Evolutionary conservation across 2,797 vertebrate genomes (phyloP).

Genomic region (Antennarius maculatus): DNA sequence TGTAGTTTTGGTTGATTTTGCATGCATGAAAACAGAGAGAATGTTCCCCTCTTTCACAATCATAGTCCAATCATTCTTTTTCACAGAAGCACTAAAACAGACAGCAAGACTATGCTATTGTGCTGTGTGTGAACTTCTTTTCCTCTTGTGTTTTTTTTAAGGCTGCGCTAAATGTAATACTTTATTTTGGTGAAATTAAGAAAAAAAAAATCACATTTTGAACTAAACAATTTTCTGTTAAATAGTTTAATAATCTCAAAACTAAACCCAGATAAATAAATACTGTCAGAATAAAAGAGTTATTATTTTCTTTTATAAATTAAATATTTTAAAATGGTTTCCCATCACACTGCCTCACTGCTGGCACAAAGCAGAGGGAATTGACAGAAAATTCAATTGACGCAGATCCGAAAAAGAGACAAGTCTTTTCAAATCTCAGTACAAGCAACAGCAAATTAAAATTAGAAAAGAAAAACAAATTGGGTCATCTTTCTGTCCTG

Average conservation of each 20-base stretch:
- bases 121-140: conserved; percentile 42
- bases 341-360: conserved; percentile 45
- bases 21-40: conserved; percentile 55
- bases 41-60: conserved; percentile 53
- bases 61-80: conserved; percentile 48
- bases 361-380: conserved; percentile 55
- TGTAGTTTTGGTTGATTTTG: conserved; percentile 26
- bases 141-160: conserved; percentile 50
- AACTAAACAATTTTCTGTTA: background rate
- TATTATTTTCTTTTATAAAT: conserved; percentile 42
- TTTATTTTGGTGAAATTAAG: conserved; percentile 41
- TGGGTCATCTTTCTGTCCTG: conserved; percentile 52
- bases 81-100: conserved; percentile 47
- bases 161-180: conserved; percentile 40
- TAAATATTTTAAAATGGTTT: conserved; percentile 39
- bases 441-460: conserved; percentile 59
- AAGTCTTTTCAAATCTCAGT: conserved; percentile 61
- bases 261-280: background rate
- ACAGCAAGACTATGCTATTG: conserved; percentile 58
- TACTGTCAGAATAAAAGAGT: conserved; percentile 50
- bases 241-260: background rate
- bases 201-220: conserved; percentile 12
- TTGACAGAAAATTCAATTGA: conserved; percentile 73
- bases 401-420: conserved; percentile 65
- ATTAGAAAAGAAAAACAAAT: conserved; percentile 48